Conservation (phyloP, 2,888 invertebrate species). For the Drosophila helvetica region DNA sequence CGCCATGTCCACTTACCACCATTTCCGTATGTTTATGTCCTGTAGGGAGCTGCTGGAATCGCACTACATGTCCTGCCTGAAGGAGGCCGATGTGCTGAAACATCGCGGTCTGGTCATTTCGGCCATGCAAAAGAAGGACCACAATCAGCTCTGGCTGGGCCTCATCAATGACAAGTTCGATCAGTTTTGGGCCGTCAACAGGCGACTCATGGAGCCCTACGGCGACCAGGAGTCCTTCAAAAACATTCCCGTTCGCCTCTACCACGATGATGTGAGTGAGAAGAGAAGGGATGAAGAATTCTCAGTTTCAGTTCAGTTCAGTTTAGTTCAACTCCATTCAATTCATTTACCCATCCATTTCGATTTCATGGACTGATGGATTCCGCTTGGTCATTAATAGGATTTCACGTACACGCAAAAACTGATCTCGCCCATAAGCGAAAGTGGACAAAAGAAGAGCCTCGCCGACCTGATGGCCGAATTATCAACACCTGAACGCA, state of each 20-base stretch:
- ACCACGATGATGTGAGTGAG: conserved; percentile 86
- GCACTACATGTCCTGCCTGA: conserved; percentile 96
- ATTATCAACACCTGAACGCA: conserved; percentile 82
- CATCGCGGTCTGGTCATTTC: conserved; percentile 95
- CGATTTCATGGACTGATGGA: conserved; percentile 19
- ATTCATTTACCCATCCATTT: background rate
- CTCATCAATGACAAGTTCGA: conserved; percentile 98
- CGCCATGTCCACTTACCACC: too few relatives aligned
- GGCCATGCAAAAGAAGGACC: conserved; percentile 97
- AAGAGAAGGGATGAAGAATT: too few relatives aligned
- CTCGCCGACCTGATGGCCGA: conserved; percentile 82
- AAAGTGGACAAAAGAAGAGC: conserved; percentile 82
- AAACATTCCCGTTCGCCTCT: conserved; percentile 95
- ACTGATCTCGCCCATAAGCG: conserved; percentile 81
- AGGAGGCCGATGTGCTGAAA: conserved; percentile 99
- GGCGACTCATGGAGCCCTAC: conserved; percentile 95
- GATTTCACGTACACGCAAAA: conserved; percentile 83
- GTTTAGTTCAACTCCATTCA: background rate
- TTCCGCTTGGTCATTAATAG: conserved; percentile 60
- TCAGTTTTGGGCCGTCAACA: conserved; percentile 99
- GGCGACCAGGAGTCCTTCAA: conserved; percentile 93
- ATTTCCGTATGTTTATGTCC: background rate
- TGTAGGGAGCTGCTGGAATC: conserved; percentile 94
- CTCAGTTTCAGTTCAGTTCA: background rate
- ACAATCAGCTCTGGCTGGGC: conserved; percentile 97